phyloP scores from a whole-genome alignment of 1,140 invertebrate genomes.

The Drosophila bipectinata region DNA sequence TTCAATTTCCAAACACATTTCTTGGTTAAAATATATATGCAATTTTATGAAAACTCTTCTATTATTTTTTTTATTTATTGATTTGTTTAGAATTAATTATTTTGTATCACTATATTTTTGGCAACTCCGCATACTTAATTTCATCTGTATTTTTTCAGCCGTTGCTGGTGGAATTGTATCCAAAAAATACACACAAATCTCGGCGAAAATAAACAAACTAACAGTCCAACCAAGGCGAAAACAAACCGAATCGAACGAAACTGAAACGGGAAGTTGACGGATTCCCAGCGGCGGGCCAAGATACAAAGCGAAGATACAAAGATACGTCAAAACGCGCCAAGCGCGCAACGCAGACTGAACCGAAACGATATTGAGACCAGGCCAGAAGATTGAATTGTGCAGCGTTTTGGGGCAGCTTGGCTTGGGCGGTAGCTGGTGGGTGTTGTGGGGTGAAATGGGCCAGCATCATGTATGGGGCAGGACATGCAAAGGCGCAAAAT shows the following conservation, averaged over 20 bases:
- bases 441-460: neutral
- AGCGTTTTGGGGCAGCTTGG: conserved; percentile 47
- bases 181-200: conserved; percentile 23
- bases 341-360: conserved; percentile 81
- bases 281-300: conserved; percentile 6
- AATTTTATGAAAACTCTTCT: neutral
- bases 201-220: conserved; percentile 25
- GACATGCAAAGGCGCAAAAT: conserved; percentile 77
- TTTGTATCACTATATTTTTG: neutral
- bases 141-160: conserved; percentile 23
- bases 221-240: conserved; percentile 20
- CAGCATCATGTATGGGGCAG: conserved; percentile 12
- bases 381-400: conserved; percentile 73
- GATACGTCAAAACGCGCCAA: conserved; percentile 80
- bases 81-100: neutral
- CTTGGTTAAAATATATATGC: neutral
- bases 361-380: conserved; percentile 66
- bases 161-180: neutral
- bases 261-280: conserved; percentile 16
- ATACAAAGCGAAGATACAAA: conserved; percentile 27
- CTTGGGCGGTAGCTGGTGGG: too few species aligned
- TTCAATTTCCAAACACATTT: neutral
- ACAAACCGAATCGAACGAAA: conserved; percentile 26
- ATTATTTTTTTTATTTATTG: neutral
- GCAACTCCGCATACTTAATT: neutral